phyloP scores from a whole-genome alignment of 2,888 invertebrate species.

The Lasioglossum oenotherae region DNA sequence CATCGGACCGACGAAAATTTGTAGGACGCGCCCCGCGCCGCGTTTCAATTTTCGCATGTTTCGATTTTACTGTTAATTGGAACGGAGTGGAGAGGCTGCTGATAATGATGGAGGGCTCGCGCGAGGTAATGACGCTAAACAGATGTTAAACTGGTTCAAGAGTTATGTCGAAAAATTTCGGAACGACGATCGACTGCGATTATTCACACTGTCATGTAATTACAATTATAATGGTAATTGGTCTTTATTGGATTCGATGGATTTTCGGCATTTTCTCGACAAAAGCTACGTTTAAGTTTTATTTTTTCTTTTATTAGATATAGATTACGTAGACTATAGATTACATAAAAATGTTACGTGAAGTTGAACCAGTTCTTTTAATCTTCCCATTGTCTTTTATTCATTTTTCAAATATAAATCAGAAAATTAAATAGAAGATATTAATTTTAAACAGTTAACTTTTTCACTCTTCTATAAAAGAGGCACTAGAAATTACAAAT shows the following conservation, averaged over 20 bases:
- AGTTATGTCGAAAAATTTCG: not conserved
- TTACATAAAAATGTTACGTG: too few relatives aligned
- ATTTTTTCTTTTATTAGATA: too few relatives aligned
- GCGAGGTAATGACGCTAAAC: not conserved
- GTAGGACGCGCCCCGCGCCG: not conserved
- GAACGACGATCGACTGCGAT: not conserved
- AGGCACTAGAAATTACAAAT: too few relatives aligned
- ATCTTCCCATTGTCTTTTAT: too few relatives aligned
- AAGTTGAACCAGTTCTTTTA: too few relatives aligned
- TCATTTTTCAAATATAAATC: too few relatives aligned
- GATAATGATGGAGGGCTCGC: not conserved
- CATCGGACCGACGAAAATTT: not conserved
- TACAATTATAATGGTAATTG: not conserved
- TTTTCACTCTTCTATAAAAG: too few relatives aligned
- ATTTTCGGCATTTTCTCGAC: too few relatives aligned
- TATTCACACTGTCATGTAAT: not conserved
- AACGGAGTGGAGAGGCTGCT: not conserved
- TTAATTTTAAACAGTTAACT: too few relatives aligned
- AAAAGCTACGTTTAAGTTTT: too few relatives aligned
- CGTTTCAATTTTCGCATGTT: not conserved
- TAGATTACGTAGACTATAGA: too few relatives aligned
- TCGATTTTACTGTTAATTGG: conserved; percentile 5
- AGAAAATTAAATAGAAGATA: too few relatives aligned
- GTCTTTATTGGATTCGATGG: not conserved
- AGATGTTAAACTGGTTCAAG: not conserved